Percentiles rank a stretch among this genome's conserved stretches.
Evolutionary conservation across 2,797 vertebrate species (phyloP).

Genomic region (Muscicapa striata): DNA sequence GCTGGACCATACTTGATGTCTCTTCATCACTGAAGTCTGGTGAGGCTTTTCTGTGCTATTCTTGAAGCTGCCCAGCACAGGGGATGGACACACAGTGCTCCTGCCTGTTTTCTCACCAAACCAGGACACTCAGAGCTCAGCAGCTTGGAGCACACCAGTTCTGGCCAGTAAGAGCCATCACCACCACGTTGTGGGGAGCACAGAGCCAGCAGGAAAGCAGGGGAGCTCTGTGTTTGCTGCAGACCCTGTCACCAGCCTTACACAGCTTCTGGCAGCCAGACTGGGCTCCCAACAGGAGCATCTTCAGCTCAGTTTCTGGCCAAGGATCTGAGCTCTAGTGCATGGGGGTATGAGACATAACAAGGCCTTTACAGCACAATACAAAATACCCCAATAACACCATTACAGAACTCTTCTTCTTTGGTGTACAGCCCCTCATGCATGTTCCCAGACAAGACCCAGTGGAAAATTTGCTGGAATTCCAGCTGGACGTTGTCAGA

Average conservation of each 20-base stretch:
- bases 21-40: neutral
- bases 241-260: neutral
- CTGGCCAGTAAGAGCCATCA: neutral
- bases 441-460: conserved; percentile 20
- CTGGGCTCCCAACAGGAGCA: neutral
- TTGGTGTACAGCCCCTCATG: neutral
- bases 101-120: neutral
- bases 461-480: conserved; percentile 57
- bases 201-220: neutral
- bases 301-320: neutral
- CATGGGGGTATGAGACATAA: neutral
- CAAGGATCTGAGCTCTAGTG: neutral
- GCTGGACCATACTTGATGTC: neutral
- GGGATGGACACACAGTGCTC: accelerated
- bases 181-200: neutral
- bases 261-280: neutral
- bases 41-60: neutral
- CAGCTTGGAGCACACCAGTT: neutral
- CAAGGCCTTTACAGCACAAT: neutral
- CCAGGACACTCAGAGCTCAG: neutral
- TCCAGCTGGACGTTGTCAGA: conserved; percentile 47
- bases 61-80: neutral
- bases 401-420: neutral
- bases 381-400: neutral
- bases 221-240: neutral